phyloP scores from a whole-genome alignment of 2,797 vertebrate genomes.

The Cyprinella venusta region DNA sequence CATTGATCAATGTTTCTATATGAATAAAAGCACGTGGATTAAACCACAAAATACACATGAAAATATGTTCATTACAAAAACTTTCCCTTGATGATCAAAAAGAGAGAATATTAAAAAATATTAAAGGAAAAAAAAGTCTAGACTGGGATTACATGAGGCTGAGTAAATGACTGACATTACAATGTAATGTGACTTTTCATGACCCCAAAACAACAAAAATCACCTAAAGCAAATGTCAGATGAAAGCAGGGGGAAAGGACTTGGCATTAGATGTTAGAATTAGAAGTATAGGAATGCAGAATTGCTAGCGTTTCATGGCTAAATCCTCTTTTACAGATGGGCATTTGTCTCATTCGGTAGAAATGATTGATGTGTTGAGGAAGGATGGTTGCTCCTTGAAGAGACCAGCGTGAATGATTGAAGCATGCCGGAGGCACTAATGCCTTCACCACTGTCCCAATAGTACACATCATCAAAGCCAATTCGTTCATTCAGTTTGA shows the following conservation, averaged over 20 bases:
- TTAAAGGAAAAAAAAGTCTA: neutral
- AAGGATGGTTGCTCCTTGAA: conserved; percentile 35
- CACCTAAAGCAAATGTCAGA: neutral
- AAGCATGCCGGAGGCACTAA: conserved; percentile 30
- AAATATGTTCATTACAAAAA: neutral
- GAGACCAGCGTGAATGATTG: conserved; percentile 35
- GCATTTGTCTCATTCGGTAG: conserved; percentile 35
- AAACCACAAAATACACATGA: neutral
- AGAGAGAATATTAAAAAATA: neutral
- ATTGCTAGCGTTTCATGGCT: conserved; percentile 18
- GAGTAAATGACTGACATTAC: neutral
- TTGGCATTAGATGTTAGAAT: neutral
- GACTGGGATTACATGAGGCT: neutral
- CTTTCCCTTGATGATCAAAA: neutral
- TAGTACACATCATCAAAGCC: conserved; percentile 33
- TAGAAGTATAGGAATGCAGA: neutral
- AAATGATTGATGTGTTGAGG: conserved; percentile 25
- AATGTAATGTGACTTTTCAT: neutral
- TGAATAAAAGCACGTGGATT: neutral
- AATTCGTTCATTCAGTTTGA: conserved; percentile 11
- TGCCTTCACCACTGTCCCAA: conserved; percentile 20
- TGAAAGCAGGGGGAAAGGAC: conserved; percentile 14
- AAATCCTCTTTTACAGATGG: conserved; percentile 48
- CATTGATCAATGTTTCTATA: neutral
- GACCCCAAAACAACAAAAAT: neutral